Percentiles rank a stretch among this genome's conserved stretches.
phyloP scores from a whole-genome alignment of 2,797 vertebrate species.

The Dicrostonyx torquatus region DNA sequence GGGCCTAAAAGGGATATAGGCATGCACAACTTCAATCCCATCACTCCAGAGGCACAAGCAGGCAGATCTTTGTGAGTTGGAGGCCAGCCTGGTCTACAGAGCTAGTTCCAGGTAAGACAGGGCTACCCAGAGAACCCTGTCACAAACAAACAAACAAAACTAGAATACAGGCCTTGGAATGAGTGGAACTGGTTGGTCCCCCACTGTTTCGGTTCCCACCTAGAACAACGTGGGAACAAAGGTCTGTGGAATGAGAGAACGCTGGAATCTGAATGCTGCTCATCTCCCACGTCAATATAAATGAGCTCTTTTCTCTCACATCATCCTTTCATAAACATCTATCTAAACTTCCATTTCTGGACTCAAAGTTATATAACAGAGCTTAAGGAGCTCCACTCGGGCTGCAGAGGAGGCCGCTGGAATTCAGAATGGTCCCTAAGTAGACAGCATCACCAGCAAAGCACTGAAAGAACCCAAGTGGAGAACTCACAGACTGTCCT shows the following conservation, averaged over 20 bases:
- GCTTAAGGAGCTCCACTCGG: neutral
- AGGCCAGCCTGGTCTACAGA: neutral
- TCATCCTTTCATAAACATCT: neutral
- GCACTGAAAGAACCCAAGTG: neutral
- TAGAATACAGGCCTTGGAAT: neutral
- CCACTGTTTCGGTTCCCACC: neutral
- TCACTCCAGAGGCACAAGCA: neutral
- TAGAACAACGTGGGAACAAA: neutral
- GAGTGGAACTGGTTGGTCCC: neutral
- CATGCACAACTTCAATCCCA: neutral
- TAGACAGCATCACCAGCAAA: neutral
- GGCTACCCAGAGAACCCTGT: neutral
- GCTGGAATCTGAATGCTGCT: neutral
- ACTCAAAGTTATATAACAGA: neutral
- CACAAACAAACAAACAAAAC: neutral
- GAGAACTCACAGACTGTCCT: neutral
- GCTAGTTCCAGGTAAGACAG: neutral
- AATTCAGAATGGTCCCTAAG: neutral
- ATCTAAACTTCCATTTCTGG: neutral
- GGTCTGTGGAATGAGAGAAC: neutral
- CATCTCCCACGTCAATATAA: neutral
- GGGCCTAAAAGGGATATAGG: fast-evolving
- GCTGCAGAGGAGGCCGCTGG: neutral
- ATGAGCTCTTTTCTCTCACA: neutral
- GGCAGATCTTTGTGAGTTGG: neutral